Evolutionary conservation across 2,888 invertebrate genomes (phyloP).

Genomic region (Tetranychus piercei): DNA sequence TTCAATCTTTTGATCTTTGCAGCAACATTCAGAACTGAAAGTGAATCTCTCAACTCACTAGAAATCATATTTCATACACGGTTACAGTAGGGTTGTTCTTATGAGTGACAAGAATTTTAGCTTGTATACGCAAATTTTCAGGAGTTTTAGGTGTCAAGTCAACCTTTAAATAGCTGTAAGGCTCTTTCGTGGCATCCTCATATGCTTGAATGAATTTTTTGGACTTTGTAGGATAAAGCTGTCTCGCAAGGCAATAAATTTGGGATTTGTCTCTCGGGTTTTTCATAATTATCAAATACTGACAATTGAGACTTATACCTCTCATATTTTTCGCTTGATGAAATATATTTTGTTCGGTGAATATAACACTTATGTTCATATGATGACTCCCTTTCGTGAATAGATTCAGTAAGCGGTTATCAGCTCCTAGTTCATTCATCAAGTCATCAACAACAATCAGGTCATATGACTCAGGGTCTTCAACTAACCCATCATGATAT

Average conservation of each 20-base stretch:
- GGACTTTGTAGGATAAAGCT: conserved; percentile 12
- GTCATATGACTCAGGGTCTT: neutral
- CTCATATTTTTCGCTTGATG: conserved; percentile 17
- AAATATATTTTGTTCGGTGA: conserved; percentile 19
- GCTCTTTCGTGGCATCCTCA: conserved; percentile 15
- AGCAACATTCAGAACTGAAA: neutral
- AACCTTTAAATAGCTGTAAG: conserved; percentile 17
- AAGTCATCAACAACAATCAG: conserved; percentile 15
- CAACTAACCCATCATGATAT: neutral
- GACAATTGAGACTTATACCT: conserved; percentile 15
- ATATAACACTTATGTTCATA: conserved; percentile 18
- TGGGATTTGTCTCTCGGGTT: conserved; percentile 5
- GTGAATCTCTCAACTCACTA: neutral
- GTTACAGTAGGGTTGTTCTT: neutral
- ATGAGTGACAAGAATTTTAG: neutral
- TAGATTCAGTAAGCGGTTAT: conserved; percentile 10
- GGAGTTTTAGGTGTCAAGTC: conserved; percentile 8
- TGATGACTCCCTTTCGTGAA: conserved; percentile 21
- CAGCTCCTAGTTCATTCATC: conserved; percentile 12
- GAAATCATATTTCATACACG: conserved; percentile 12
- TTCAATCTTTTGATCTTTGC: neutral
- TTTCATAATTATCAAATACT: conserved; percentile 10
- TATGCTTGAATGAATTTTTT: conserved; percentile 12
- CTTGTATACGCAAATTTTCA: neutral
- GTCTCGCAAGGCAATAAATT: neutral